Evolutionary conservation across 2,113 vertebrate species (phyloP).

Genomic region (Illadopsis cleaveri): DNA sequence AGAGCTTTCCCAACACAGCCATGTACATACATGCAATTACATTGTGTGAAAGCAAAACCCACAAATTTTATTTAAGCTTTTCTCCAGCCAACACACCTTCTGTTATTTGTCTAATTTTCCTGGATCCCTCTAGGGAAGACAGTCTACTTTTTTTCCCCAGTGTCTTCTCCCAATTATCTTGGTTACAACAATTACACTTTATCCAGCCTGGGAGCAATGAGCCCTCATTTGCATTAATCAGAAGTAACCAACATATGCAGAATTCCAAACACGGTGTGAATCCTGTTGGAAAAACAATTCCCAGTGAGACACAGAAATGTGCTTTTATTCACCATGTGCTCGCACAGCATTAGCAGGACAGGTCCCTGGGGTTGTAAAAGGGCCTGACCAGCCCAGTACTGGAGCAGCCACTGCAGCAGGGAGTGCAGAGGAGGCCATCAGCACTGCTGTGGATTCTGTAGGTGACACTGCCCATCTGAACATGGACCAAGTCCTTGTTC

Average conservation of each 20-base stretch:
- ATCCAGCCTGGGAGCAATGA: background rate
- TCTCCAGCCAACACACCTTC: background rate
- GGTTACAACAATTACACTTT: background rate
- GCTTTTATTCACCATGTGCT: background rate
- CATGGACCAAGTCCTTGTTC: background rate
- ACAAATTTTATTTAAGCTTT: background rate
- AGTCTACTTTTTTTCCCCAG: background rate
- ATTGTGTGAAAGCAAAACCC: background rate
- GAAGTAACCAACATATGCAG: background rate
- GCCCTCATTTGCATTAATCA: background rate
- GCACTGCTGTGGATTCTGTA: fast-evolving
- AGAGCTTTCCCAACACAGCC: background rate
- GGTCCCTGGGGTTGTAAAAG: background rate
- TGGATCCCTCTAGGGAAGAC: background rate
- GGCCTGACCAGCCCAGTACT: fast-evolving
- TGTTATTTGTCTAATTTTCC: background rate
- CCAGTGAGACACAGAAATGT: background rate
- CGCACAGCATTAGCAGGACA: background rate
- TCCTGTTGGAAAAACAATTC: background rate
- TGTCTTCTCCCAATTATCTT: background rate
- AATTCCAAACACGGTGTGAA: background rate
- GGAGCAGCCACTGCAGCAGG: background rate
- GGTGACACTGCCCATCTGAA: background rate
- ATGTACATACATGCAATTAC: background rate
- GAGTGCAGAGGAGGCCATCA: fast-evolving